These are phyloP conservation scores for Neogobius melanostomus DNA, from an alignment of 2,113 vertebrate species.

Conservation along the genomic window DNA sequence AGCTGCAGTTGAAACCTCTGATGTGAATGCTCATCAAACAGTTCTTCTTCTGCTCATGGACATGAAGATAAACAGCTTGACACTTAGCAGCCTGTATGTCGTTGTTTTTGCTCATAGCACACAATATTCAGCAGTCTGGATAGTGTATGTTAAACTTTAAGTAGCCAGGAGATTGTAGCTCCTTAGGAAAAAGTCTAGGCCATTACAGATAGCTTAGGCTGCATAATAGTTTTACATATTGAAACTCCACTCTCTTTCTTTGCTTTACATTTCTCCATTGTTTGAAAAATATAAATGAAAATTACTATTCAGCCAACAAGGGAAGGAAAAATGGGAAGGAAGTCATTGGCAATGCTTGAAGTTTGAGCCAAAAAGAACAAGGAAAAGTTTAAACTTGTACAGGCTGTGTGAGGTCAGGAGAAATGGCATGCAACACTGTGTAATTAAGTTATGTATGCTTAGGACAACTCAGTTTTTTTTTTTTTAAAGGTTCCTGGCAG, in stretches of 20 bases:
- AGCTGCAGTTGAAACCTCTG: neutral
- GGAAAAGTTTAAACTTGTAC: conserved; percentile 15
- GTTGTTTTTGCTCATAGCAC: neutral
- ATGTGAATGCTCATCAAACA: neutral
- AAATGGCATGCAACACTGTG: conserved; percentile 29
- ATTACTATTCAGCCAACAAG: neutral
- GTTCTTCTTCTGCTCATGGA: neutral
- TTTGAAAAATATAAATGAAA: conserved; percentile 2
- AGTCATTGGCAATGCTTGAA: conserved; percentile 35
- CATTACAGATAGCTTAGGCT: neutral
- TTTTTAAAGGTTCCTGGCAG: neutral
- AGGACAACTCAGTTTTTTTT: neutral
- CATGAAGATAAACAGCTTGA: neutral
- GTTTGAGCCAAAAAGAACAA: conserved; percentile 21
- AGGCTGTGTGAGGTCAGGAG: conserved; percentile 41
- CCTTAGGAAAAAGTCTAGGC: neutral
- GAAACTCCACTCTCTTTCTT: neutral
- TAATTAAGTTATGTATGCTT: conserved; percentile 5
- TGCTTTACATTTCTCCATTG: neutral
- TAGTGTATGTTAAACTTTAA: neutral
- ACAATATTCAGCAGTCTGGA: neutral
- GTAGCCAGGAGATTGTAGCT: neutral
- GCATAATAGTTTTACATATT: neutral
- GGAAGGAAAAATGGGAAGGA: conserved; percentile 40
- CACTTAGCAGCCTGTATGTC: neutral